phyloP scores from a whole-genome alignment of 2,113 vertebrate genomes.

The Carassius gibelio region DNA sequence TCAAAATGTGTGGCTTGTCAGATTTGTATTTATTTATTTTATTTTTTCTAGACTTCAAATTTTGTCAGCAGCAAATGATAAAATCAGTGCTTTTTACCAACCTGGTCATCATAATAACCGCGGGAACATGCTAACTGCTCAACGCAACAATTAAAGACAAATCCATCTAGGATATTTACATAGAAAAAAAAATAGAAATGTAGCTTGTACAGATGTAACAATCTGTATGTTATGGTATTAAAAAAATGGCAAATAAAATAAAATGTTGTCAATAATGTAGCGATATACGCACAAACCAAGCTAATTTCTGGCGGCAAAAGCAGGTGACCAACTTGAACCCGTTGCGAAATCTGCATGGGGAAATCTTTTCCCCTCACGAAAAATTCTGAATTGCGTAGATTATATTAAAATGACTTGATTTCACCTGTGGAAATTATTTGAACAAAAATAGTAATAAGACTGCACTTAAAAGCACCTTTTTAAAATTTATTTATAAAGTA shows the following conservation, averaged over 20 bases:
- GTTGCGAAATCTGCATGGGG: background rate
- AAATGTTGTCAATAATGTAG: background rate
- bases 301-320: background rate
- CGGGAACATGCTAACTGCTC: background rate
- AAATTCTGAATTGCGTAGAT: background rate
- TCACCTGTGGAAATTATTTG: background rate
- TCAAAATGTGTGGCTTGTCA: background rate
- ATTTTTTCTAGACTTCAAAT: background rate
- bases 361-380: background rate
- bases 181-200: background rate
- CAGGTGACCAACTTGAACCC: background rate
- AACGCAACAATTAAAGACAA: no score
- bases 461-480: background rate
- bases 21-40: background rate
- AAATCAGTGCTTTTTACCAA: background rate
- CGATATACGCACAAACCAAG: background rate
- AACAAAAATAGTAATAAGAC: background rate
- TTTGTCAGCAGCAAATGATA: background rate
- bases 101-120: background rate
- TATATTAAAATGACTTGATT: background rate
- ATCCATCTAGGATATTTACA: no score
- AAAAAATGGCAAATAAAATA: no score
- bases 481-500: no score
- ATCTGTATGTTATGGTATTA: no score
- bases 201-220: background rate